Evolutionary conservation across 2,888 invertebrate species (phyloP).

Genomic region (Patella pellucida): DNA sequence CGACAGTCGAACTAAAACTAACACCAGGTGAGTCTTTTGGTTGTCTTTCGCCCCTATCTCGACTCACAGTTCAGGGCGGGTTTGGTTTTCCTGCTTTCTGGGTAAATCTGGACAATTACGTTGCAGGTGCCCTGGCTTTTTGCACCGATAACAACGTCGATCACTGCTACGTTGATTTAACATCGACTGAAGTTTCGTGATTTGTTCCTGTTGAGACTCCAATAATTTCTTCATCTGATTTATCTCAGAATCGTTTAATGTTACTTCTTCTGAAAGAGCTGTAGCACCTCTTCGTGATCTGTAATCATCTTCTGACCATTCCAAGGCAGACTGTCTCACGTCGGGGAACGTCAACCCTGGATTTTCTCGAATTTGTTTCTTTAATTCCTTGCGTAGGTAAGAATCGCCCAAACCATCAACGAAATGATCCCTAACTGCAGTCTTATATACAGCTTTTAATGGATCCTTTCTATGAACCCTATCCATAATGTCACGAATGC

Average conservation of each 20-base stretch:
- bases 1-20: neutral
- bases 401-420: neutral
- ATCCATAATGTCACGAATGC: neutral
- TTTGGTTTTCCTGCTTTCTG: neutral
- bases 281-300: neutral
- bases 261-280: neutral
- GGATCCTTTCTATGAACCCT: neutral
- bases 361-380: neutral
- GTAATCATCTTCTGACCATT: neutral
- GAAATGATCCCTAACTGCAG: neutral
- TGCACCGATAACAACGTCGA: neutral
- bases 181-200: neutral
- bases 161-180: neutral
- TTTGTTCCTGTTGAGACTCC: constrained; percentile 1
- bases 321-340: constrained; percentile 1
- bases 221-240: neutral
- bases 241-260: neutral
- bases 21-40: neutral
- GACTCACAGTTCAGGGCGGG: neutral
- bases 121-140: neutral
- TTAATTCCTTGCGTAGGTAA: neutral
- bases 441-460: neutral
- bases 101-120: neutral
- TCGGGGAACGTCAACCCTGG: neutral
- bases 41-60: neutral